These are phyloP conservation scores for Eonycteris spelaea DNA, from an alignment of 2,113 vertebrate species.

Conservation along the genomic window DNA sequence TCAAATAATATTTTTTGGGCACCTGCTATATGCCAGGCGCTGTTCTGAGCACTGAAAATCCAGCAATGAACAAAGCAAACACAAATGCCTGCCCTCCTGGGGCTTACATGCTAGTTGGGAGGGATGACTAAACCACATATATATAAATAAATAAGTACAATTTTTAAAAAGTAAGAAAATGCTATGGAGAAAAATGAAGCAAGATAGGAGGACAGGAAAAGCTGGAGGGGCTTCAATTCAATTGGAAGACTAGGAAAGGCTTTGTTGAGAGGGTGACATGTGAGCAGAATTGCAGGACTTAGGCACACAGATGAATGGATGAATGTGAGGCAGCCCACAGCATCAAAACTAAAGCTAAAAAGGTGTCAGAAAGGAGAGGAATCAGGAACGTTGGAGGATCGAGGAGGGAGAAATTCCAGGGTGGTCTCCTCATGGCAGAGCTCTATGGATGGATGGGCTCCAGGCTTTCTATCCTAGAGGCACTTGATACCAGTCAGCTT, in stretches of 20 bases:
- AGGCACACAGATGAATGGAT: background rate
- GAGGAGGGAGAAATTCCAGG: background rate
- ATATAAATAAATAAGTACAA: background rate
- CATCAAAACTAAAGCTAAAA: background rate
- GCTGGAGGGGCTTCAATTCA: background rate
- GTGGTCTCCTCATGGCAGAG: background rate
- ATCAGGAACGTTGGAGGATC: fast-evolving
- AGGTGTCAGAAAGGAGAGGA: background rate
- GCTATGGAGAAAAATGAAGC: background rate
- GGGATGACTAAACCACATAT: background rate
- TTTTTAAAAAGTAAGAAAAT: background rate
- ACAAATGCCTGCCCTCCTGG: background rate
- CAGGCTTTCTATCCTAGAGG: background rate
- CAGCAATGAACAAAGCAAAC: background rate
- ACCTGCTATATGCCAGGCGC: background rate
- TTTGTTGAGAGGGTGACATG: background rate
- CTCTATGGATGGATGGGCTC: background rate
- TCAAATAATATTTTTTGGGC: background rate
- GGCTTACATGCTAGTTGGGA: background rate
- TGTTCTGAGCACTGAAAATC: background rate
- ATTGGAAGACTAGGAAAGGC: background rate
- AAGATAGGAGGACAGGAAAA: background rate
- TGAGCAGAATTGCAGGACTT: background rate
- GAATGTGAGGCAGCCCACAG: background rate
- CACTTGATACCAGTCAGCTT: background rate